Base-by-base conservation (phyloP, 1,140 invertebrate species). In the Xylocopa sonorina region DNA sequence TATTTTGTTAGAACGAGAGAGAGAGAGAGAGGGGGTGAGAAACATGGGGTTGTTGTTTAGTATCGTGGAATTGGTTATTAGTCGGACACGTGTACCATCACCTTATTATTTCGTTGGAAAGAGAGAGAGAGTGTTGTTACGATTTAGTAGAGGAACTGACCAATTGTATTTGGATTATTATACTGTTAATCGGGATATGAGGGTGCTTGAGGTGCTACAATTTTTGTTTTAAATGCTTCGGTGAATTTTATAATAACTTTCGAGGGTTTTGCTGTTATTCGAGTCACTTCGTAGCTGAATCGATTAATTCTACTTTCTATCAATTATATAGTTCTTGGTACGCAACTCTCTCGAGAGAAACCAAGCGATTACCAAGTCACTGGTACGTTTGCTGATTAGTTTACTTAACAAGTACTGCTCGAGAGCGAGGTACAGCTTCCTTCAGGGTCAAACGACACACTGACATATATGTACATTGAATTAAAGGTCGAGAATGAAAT, bases 1-100 rank as follows among this genome's bases (percentile, higher is more conserved):
- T 24, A 55, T 46, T 58, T 78, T 55, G n/a, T 66, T 73, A 80
- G 73, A 84, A 48, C 81, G 68, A 81, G 68, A 85, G 55, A 84
- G 58, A 84, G 73, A 68, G 27, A 78, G 50, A 24, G 27, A 68
- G 27, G 72, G 50, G 24, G 27, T 50, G 43, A n/a, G n/a, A n/a
- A n/a, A n/a, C n/a, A n/a, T n/a, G n/a, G n/a, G n/a, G n/a, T n/a
- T n/a, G n/a, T n/a, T n/a, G n/a, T n/a, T n/a, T n/a, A n/a, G n/a
- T n/a, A n/a, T n/a, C n/a, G n/a, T n/a, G n/a, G n/a, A n/a, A n/a
- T n/a, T n/a, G n/a, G n/a, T n/a, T n/a, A 55, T 78, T 72, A 84
- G 76, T 78, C 55, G 75, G 78, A 1, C 24, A 43, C 18, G 43
- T 66, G 79, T 73, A 83, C 72, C 72, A 67, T 50, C 46, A 43